Base-by-base conservation (phyloP, 2,888 invertebrate species). In the Kryphioiulus occultus region DNA sequence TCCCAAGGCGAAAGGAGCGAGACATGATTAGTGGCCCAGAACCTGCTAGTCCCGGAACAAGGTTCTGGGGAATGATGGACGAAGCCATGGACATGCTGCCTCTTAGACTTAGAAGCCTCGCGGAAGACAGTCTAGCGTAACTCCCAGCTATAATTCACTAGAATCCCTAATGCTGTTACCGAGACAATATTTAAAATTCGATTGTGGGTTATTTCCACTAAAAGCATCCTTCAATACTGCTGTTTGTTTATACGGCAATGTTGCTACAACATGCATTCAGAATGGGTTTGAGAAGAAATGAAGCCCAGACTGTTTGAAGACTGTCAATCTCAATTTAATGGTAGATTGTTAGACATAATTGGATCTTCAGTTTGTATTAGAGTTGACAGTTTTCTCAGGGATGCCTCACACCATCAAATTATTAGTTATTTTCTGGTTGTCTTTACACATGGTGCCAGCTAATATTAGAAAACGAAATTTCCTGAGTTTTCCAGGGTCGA, bases 1-100 rank as follows among this genome's bases (percentile, higher is more conserved):
- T 59, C 59, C 22, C 59, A 59, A 59, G 59, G 59, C 59, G n/a
- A n/a, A 22, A 59, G 22, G 22, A 59, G 22, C 7, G 59, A 22
- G 59, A 22, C 59, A 59, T 59, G 59, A 59, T 59, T 59, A 59
- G 59, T 59, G 59, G 59, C 22, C 59, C 59, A 59, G 59, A 59
- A n/a, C n/a, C n/a, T n/a, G n/a, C n/a, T n/a, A n/a, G n/a, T n/a
- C n/a, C n/a, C n/a, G n/a, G n/a, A n/a, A 59, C 59, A 59, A 59
- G 59, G 59, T 17, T 59, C 22, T 59, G 59, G 22, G 59, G 12
- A 59, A 59, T 59, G 59, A 59, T 59, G 59, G 59, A 53, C 53
- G 53, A 53, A 15, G 12, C 12, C 17, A 53, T 22, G 59, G 12
- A 12, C 59, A 22, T 59, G 59, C 22, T 22, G 22, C 59, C 59